These are phyloP conservation scores for Metallyticus violacea DNA, from an alignment of 2,888 invertebrate species.

Conservation along the genomic window DNA sequence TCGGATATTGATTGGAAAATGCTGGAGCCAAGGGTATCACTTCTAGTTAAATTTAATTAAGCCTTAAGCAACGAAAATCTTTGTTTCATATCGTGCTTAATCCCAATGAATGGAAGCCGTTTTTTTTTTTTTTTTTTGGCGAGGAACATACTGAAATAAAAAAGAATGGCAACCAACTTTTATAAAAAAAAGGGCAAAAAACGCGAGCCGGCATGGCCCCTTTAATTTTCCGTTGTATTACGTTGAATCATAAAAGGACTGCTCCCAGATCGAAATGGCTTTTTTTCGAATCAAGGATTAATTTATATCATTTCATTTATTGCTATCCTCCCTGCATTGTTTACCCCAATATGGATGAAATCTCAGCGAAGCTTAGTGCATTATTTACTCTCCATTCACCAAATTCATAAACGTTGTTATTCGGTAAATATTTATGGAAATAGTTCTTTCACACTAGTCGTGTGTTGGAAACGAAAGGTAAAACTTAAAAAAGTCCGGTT, in stretches of 20 bases:
- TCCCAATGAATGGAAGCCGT: neutral
- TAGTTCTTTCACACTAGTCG: no score
- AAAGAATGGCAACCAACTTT: neutral
- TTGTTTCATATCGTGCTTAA: neutral
- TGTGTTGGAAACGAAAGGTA: no score
- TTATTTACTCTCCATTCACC: no score
- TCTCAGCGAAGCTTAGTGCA: no score
- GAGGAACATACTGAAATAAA: neutral
- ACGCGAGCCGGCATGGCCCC: neutral
- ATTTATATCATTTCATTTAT: neutral
- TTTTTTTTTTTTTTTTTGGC: no score
- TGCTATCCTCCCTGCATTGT: neutral
- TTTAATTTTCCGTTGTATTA: neutral
- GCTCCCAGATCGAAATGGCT: neutral
- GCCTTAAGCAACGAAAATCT: neutral
- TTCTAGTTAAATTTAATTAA: neutral
- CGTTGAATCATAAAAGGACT: neutral
- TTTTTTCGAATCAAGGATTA: neutral
- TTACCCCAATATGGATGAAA: neutral
- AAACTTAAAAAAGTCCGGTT: no score
- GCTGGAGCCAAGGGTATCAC: neutral
- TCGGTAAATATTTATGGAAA: no score
- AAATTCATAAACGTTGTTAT: no score
- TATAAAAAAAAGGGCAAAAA: neutral
- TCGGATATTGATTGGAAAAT: neutral